Percentiles rank a stretch among this genome's conserved stretches.
These are phyloP conservation scores for Serinus canaria DNA, from an alignment of 2,113 vertebrate species.

Conservation along the genomic window DNA sequence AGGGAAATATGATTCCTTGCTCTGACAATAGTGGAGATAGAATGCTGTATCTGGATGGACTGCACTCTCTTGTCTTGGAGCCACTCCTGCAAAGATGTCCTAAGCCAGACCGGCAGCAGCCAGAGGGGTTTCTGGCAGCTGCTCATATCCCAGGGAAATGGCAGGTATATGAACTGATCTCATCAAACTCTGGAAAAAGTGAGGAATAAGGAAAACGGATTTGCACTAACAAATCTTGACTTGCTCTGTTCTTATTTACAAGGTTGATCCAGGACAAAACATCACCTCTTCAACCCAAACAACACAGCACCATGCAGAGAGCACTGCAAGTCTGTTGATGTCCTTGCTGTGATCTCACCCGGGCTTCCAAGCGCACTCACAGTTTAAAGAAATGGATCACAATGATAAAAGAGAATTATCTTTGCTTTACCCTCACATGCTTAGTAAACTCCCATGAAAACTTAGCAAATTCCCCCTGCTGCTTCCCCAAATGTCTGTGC, in stretches of 20 bases:
- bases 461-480: background rate
- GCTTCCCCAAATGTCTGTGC: conserved; percentile 12
- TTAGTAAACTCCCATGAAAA: conserved; percentile 1
- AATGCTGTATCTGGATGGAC: background rate
- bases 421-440: background rate
- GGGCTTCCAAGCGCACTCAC: background rate
- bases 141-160: background rate
- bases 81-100: background rate
- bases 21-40: background rate
- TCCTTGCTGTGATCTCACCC: background rate
- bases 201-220: background rate
- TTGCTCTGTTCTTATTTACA: background rate
- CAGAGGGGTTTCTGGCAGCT: conserved; percentile 21
- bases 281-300: background rate
- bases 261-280: background rate
- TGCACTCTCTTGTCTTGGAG: background rate
- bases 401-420: background rate
- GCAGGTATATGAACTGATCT: background rate
- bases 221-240: background rate
- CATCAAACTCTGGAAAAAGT: background rate
- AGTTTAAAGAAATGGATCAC: background rate
- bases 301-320: background rate
- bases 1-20: background rate
- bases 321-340: background rate
- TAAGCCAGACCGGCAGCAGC: conserved; percentile 3